phyloP scores from a whole-genome alignment of 2,113 vertebrate genomes.

The human (Homo sapiens) region GRCh38 chr12:92494501-92495000 shows the following conservation, averaged over 20 bases:
- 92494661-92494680: neutral
- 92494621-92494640: neutral
- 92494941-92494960: neutral
- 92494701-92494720: neutral
- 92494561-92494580: neutral
- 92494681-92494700: neutral
- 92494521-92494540: neutral
- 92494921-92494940: neutral
- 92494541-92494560: neutral
- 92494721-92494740: neutral
- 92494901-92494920: neutral
- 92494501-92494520: neutral
- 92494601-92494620: neutral
- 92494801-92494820: neutral
- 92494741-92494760: neutral
- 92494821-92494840: neutral
- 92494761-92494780: neutral
- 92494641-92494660: neutral
- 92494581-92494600: neutral
- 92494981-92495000: neutral
- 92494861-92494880: neutral
- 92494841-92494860: neutral
- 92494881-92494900: conserved; percentile 7
- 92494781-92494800: neutral
- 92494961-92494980: neutral